A percentile compares a stretch with the other conserved stretches of the same genome.
Conservation (phyloP, 2,888 invertebrate species). For the Drosophila demipolita region DNA sequence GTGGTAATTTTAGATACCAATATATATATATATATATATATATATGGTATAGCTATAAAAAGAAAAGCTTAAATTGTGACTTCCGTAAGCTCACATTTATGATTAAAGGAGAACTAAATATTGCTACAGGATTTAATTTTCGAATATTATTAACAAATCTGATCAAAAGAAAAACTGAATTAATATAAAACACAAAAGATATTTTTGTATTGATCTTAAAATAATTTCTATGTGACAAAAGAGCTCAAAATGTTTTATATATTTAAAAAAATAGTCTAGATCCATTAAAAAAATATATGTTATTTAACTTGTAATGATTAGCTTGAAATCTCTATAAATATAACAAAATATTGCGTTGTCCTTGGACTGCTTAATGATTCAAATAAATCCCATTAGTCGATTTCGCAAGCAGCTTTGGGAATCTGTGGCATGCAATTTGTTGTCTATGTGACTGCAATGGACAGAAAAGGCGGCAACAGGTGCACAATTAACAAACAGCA, state of each 20-base stretch:
- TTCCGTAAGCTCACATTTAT: constrained; percentile 6
- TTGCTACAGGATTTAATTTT: neutral
- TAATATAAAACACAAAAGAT: neutral
- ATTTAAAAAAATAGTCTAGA: neutral
- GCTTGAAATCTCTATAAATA: neutral
- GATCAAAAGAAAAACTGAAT: neutral
- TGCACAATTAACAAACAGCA: constrained; percentile 67
- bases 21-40: constrained; percentile 4
- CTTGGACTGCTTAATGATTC: constrained; percentile 4
- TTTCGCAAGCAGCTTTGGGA: constrained; percentile 45
- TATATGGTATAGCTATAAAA: constrained; percentile 12
- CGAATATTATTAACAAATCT: neutral
- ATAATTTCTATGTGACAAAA: no score
- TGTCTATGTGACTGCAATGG: constrained; percentile 39
- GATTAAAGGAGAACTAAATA: neutral
- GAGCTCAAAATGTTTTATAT: neutral
- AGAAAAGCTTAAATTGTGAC: neutral
- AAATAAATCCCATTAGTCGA: constrained; percentile 9
- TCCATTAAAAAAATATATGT: neutral
- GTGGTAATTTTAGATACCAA: constrained; percentile 26
- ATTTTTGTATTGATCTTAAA: no score
- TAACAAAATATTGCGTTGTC: neutral
- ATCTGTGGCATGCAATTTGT: constrained; percentile 50
- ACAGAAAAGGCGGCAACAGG: constrained; percentile 76
- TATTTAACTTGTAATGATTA: neutral